Evolutionary conservation across 2,797 vertebrate genomes (phyloP).

Genomic region (Myotis vivesi): DNA sequence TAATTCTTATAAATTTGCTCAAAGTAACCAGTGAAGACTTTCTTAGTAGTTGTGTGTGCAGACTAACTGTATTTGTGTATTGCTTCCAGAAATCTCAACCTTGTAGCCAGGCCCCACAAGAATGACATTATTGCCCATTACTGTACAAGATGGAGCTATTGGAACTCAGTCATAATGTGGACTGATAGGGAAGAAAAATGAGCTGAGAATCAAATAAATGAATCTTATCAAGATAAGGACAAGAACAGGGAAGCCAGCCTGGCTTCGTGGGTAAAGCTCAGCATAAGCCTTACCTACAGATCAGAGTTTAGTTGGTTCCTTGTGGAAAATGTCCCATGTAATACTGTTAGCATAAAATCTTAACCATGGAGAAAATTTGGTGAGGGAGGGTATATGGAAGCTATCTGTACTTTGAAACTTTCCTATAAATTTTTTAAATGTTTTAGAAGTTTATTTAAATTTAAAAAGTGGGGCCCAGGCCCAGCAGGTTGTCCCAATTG

Average conservation of each 20-base stretch:
- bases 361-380: not conserved
- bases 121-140: not conserved
- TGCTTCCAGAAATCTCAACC: not conserved
- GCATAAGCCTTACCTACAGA: too few relatives aligned
- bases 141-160: not conserved
- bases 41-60: not conserved
- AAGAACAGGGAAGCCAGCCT: not conserved
- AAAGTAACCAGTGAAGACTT: not conserved
- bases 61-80: not conserved
- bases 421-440: not conserved
- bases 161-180: not conserved
- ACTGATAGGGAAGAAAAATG: not conserved
- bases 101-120: not conserved
- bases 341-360: not conserved
- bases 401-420: not conserved
- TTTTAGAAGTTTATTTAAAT: not conserved
- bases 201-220: not conserved
- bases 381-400: not conserved
- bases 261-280: not conserved
- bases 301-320: not conserved
- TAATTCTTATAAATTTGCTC: not conserved
- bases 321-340: not conserved
- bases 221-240: not conserved
- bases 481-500: not conserved
- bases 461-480: not conserved